phyloP scores from a whole-genome alignment of 2,888 invertebrate genomes.

The Baccha elongata region DNA sequence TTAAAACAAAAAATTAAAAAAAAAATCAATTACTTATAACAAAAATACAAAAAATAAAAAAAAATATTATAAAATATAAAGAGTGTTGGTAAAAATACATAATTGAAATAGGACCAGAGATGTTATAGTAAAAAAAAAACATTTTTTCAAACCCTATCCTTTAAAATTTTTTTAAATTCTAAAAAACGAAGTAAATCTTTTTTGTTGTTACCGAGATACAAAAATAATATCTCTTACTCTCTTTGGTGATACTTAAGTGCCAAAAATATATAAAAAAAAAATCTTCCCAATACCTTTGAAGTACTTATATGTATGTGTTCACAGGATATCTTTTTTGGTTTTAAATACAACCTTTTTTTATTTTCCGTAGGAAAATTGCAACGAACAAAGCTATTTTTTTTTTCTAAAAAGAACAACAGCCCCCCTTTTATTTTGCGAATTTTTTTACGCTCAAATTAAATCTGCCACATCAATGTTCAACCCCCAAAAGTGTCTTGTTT shows the following conservation, averaged over 20 bases:
- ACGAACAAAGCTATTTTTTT: slow-evolving; percentile 53
- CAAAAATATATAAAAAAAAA: slow-evolving; percentile 45
- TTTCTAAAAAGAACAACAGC: slow-evolving; percentile 41
- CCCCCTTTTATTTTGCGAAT: slow-evolving; percentile 27
- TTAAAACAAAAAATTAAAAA: slow-evolving; percentile 48
- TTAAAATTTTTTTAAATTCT: slow-evolving; percentile 1
- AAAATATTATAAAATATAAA: not conserved
- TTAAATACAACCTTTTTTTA: slow-evolving; percentile 2
- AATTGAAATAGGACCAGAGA: slow-evolving; percentile 52
- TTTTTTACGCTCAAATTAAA: slow-evolving; percentile 42
- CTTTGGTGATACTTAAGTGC: slow-evolving; percentile 71
- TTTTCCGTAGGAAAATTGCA: slow-evolving; percentile 10
- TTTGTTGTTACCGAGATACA: slow-evolving; percentile 32
- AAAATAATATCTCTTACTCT: slow-evolving; percentile 37
- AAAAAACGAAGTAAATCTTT: not conserved
- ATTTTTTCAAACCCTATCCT: slow-evolving; percentile 6
- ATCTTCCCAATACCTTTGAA: slow-evolving; percentile 34
- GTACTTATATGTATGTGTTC: slow-evolving; percentile 27
- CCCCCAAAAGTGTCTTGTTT: slow-evolving; percentile 2
- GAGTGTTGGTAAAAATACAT: slow-evolving; percentile 13
- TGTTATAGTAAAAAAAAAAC: slow-evolving; percentile 5
- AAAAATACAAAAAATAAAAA: slow-evolving; percentile 15
- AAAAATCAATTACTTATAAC: slow-evolving; percentile 7
- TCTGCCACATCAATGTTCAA: slow-evolving; percentile 19
- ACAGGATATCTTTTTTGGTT: slow-evolving; percentile 15